phyloP scores from a whole-genome alignment of 2,113 vertebrate species.

The Bostrychus sinensis region DNA sequence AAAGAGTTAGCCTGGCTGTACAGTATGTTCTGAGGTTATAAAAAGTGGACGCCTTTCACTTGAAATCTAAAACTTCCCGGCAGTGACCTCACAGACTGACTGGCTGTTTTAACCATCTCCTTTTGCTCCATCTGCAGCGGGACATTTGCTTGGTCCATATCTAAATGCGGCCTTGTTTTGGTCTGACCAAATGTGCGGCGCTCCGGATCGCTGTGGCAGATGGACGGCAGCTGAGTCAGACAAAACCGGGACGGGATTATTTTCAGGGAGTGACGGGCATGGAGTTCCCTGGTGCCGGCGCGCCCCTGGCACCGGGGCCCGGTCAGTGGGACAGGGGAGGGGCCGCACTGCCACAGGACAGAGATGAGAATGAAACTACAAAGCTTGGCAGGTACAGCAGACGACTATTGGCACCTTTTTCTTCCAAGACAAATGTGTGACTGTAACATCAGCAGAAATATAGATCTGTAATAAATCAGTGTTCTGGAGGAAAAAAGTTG shows the following conservation, averaged over 20 bases:
- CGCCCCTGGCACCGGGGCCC: no score
- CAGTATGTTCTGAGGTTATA: no score
- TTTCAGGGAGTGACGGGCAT: not conserved
- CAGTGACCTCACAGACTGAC: not conserved
- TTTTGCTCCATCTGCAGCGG: not conserved
- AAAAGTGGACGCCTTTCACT: not conserved
- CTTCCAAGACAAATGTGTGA: no score
- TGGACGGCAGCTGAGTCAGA: not conserved
- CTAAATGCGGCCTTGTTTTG: not conserved
- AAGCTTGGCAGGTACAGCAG: no score
- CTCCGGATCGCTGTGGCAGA: not conserved
- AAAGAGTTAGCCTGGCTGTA: no score
- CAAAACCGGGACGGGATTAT: not conserved
- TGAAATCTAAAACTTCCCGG: not conserved
- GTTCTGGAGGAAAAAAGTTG: no score
- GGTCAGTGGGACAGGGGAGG: no score
- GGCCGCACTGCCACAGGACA: not conserved
- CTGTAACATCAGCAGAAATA: no score
- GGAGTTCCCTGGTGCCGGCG: no score
- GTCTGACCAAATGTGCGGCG: not conserved
- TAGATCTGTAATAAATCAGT: no score
- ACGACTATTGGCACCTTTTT: no score
- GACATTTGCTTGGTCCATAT: not conserved
- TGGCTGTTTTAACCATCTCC: not conserved
- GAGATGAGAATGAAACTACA: no score